Percentiles rank a stretch among this genome's conserved stretches.
Conservation (phyloP, 2,113 vertebrate genomes). For the Tringa solitaria region DNA sequence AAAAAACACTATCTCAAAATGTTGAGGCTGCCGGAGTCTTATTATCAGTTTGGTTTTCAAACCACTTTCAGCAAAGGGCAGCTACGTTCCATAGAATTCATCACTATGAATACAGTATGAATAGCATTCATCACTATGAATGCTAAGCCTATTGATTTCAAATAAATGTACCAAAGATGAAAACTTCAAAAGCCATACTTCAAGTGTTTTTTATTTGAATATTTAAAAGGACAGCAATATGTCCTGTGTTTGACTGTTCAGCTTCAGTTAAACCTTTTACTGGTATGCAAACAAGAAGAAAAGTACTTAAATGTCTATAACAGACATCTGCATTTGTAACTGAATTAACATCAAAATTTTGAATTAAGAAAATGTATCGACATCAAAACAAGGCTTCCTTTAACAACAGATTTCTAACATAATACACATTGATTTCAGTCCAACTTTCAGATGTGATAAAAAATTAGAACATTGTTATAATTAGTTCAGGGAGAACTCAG, state of each 20-base stretch:
- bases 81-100: background rate
- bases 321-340: conserved; percentile 69
- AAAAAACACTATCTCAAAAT: conserved; percentile 20
- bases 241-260: conserved; percentile 59
- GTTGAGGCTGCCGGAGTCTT: background rate
- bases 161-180: conserved; percentile 15
- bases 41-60: conserved; percentile 12
- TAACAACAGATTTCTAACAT: conserved; percentile 71
- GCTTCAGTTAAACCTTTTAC: conserved; percentile 70
- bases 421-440: conserved; percentile 72
- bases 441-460: conserved; percentile 78
- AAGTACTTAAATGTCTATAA: conserved; percentile 62
- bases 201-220: background rate
- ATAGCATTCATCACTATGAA: background rate
- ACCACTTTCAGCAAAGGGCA: background rate
- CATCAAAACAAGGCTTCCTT: conserved; percentile 70
- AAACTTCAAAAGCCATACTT: conserved; percentile 33
- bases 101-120: too few relatives aligned
- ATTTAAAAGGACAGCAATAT: conserved; percentile 33
- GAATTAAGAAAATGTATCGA: conserved; percentile 74
- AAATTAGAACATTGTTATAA: conserved; percentile 85
- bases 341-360: conserved; percentile 76
- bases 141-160: conserved; percentile 21
- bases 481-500: conserved; percentile 85
- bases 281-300: conserved; percentile 57